phyloP scores from a whole-genome alignment of 30 jellyfish, hydroid and myxozoan species.

The Mastigias papua region DNA sequence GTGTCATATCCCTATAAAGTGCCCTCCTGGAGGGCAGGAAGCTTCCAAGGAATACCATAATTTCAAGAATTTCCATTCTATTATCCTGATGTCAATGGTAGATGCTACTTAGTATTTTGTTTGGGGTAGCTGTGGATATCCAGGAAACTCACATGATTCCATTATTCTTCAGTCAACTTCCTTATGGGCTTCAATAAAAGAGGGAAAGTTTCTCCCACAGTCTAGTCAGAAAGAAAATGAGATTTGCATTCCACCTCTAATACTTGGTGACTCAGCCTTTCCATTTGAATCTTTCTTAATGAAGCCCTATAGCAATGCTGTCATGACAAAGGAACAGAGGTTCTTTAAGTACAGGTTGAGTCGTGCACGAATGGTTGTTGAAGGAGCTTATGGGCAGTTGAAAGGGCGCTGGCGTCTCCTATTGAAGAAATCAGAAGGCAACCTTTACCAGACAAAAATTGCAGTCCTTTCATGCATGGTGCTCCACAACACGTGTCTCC shows the following conservation, averaged over 20 bases:
- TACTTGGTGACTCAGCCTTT: slow-evolving; percentile 82
- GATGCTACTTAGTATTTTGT: no score
- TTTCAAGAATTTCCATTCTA: no score
- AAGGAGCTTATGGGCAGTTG: slow-evolving; percentile 87
- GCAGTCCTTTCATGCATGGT: slow-evolving; percentile 74
- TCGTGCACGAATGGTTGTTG: slow-evolving; percentile 87
- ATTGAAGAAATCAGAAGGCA: slow-evolving; percentile 65
- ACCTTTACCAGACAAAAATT: slow-evolving; percentile 48
- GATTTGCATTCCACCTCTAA: slow-evolving; percentile 54
- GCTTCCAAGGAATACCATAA: slow-evolving; percentile 9
- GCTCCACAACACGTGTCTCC: slow-evolving; percentile 75
- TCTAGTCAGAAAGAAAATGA: slow-evolving; percentile 30
- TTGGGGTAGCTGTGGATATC: no score
- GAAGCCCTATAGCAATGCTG: slow-evolving; percentile 87
- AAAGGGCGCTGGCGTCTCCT: slow-evolving; percentile 72
- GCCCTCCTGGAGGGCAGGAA: slow-evolving; percentile 4
- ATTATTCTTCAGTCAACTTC: slow-evolving; percentile 73
- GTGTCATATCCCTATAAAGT: neutral
- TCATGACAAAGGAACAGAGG: slow-evolving; percentile 60
- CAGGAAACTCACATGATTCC: slow-evolving; percentile 65
- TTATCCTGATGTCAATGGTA: no score
- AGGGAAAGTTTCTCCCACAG: slow-evolving; percentile 60
- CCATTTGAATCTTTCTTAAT: slow-evolving; percentile 53
- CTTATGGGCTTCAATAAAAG: slow-evolving; percentile 64
- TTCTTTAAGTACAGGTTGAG: slow-evolving; percentile 82